phyloP scores from a whole-genome alignment of 2,113 vertebrate genomes.

The Phrynosoma blainvillii region DNA sequence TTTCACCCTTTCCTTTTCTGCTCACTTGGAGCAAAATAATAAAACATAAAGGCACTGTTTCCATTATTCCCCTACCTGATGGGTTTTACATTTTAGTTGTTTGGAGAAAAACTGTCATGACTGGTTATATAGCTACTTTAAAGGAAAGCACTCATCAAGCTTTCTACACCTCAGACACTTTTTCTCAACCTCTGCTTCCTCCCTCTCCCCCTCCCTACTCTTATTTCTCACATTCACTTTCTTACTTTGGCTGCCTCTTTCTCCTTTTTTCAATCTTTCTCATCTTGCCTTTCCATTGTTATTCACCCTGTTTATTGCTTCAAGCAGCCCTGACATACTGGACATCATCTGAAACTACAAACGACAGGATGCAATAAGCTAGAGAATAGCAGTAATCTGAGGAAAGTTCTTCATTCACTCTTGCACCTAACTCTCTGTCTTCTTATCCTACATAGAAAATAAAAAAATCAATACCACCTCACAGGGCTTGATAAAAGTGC shows the following conservation, averaged over 20 bases:
- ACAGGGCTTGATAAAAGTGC: constrained; percentile 94
- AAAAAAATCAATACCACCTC: constrained; percentile 99
- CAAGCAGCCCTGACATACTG: constrained; percentile 89
- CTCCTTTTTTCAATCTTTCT: constrained; percentile 79
- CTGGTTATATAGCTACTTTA: constrained; percentile 51
- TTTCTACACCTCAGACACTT: constrained; percentile 56
- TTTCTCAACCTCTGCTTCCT: constrained; percentile 59
- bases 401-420: constrained; percentile 98
- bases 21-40: constrained; percentile 26
- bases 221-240: constrained; percentile 71
- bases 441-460: constrained; percentile 99
- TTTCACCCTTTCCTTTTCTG: background rate
- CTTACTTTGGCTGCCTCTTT: constrained; percentile 75
- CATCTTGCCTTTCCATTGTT: constrained; percentile 86
- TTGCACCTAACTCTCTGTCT: constrained; percentile 98
- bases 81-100: constrained; percentile 36
- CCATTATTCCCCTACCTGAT: constrained; percentile 23
- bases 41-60: constrained; percentile 42
- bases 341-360: constrained; percentile 97
- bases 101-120: constrained; percentile 59
- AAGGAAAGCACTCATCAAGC: constrained; percentile 57
- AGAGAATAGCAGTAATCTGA: constrained; percentile 95
- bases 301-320: constrained; percentile 93
- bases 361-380: constrained; percentile 99
- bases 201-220: constrained; percentile 31